A percentile compares a stretch with the other conserved stretches of the same genome.
Conservation (phyloP, 2,888 invertebrate genomes). For the Microctonus brassicae region DNA sequence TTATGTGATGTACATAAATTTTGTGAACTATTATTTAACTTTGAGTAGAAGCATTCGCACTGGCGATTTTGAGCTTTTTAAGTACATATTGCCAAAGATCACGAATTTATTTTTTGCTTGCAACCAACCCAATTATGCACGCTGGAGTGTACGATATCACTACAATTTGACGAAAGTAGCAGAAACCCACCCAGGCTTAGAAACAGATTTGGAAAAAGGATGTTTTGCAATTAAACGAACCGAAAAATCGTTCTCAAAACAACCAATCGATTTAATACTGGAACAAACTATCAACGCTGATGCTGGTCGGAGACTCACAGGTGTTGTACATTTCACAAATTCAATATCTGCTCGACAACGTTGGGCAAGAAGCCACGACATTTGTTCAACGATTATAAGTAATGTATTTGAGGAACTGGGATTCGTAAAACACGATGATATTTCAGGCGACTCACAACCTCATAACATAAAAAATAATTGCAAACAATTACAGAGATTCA, state of each 20-base stretch:
- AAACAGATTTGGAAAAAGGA: neutral
- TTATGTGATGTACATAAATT: neutral
- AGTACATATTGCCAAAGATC: no score
- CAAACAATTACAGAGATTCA: neutral
- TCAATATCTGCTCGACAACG: neutral
- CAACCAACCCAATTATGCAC: neutral
- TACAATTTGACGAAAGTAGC: neutral
- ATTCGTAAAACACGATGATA: constrained; percentile 2
- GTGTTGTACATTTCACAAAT: neutral
- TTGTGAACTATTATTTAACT: neutral
- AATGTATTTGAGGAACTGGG: constrained; percentile 3
- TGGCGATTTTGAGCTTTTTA: neutral
- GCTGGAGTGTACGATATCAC: neutral
- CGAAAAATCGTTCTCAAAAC: neutral
- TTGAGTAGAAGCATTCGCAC: neutral
- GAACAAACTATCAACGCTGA: neutral
- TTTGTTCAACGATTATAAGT: constrained; percentile 14
- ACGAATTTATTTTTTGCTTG: neutral
- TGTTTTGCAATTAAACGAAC: neutral
- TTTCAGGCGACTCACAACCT: constrained; percentile 12
- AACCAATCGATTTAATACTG: neutral
- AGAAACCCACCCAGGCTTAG: neutral
- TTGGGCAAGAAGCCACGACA: constrained; percentile 8
- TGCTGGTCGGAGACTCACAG: no score
- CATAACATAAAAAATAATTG: constrained; percentile 1